A percentile compares a stretch with the other conserved stretches of the same genome.
These are phyloP conservation scores for Agelas oroides DNA, from an alignment of 37 sponge, comb jelly and placozoan species.

Conservation along the genomic window DNA sequence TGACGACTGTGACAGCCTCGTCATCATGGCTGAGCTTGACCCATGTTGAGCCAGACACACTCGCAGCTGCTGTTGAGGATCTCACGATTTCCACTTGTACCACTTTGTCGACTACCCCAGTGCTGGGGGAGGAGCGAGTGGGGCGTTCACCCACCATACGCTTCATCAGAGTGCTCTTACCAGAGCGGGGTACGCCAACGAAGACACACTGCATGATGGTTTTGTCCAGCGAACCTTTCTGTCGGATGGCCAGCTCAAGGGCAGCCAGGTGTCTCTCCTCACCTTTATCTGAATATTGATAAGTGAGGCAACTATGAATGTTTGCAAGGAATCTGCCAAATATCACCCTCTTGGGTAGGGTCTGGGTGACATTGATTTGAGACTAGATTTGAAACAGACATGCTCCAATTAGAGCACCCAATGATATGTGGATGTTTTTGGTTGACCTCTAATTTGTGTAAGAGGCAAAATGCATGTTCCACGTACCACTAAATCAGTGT, in stretches of 20 bases:
- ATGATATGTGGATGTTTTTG: too few relatives aligned
- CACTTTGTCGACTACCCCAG: slow-evolving; percentile 12
- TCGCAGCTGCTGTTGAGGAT: background rate
- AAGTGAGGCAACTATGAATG: too few relatives aligned
- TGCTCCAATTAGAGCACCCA: too few relatives aligned
- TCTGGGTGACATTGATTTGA: too few relatives aligned
- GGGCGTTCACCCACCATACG: background rate
- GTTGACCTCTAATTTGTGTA: too few relatives aligned
- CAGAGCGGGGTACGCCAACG: background rate
- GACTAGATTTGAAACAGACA: too few relatives aligned
- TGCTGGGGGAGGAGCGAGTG: background rate
- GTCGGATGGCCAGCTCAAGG: background rate
- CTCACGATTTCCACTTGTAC: background rate
- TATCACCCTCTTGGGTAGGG: too few relatives aligned
- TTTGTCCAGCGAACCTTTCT: slow-evolving; percentile 5
- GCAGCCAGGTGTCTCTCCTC: background rate
- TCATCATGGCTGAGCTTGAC: background rate
- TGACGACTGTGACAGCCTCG: background rate
- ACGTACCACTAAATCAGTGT: too few relatives aligned
- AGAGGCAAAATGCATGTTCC: too few relatives aligned
- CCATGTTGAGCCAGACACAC: background rate
- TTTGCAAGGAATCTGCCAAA: too few relatives aligned
- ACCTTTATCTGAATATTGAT: too few relatives aligned
- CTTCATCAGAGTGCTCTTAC: slow-evolving; percentile 1
- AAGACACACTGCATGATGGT: slow-evolving; percentile 3